phyloP scores from a whole-genome alignment of 1,140 invertebrate genomes.

The Pseudomyrmex dendroicus region DNA sequence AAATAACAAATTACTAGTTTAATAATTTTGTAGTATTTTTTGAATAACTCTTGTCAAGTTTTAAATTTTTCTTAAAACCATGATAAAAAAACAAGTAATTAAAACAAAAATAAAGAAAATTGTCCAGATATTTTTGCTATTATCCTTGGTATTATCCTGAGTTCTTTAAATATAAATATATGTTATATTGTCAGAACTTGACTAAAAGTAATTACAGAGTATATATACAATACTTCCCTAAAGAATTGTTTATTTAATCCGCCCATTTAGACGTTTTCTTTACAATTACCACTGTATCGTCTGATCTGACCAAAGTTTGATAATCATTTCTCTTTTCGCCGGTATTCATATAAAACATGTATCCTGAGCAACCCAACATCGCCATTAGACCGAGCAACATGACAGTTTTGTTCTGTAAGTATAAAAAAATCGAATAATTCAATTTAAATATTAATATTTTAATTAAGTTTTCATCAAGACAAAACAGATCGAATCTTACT shows the following conservation, averaged over 20 bases:
- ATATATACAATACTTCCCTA: conserved; percentile 1
- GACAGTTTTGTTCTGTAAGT: conserved; percentile 90
- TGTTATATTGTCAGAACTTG: neutral
- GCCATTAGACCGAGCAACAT: conserved; percentile 91
- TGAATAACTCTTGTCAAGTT: neutral
- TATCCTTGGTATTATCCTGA: neutral
- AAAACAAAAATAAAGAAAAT: neutral
- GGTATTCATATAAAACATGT: conserved; percentile 92
- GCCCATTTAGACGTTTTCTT: conserved; percentile 93
- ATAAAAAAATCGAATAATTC: conserved; percentile 29
- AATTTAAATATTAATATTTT: neutral
- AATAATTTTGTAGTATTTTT: neutral
- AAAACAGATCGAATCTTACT: conserved; percentile 84
- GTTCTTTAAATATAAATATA: neutral
- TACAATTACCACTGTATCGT: conserved; percentile 90
- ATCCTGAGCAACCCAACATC: conserved; percentile 87
- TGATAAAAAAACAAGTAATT: neutral
- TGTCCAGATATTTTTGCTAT: neutral
- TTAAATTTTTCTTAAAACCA: no score
- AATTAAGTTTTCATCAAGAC: neutral
- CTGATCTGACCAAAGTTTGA: conserved; percentile 90
- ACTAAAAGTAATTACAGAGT: neutral
- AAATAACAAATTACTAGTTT: no score
- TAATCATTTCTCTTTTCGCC: conserved; percentile 92
- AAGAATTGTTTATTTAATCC: conserved; percentile 48